Evolutionary conservation across 2,888 invertebrate species (phyloP), one percentile per base, ranked within the genome.

Genomic region (Exephanes ischioxanthus): DNA sequence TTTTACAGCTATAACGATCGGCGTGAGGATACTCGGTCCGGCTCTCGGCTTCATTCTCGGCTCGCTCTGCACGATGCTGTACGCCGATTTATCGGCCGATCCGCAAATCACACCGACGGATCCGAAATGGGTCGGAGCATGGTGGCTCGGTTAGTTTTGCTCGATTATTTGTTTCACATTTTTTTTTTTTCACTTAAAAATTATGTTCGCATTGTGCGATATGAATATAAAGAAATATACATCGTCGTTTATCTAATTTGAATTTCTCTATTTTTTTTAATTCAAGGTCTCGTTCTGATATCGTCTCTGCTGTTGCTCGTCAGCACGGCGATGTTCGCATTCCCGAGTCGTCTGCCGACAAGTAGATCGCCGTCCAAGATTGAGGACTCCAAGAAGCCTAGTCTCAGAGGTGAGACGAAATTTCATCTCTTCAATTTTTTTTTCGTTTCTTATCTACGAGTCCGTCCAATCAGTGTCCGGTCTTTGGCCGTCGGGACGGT

Each of bases 71-170:
- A 98, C 98, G 0, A 96, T 97, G 90, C 95, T 98, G 88, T 98
- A 98, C 94, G 98, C 97, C 58, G 96, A 98, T 94, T 96, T 98
- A 26, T 95, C 97, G 2, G 94, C 95, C 14, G 95, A 96, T 93
- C 97, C 97, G 0, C 96, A 96, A 87, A 97, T 97, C 90, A 96
- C 96, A 88, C 96, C 97, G 73, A 96, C 96, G 58, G 98, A 98
- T 94, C 97, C 98, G 4, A 95, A 97, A 94, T 99, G 98, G 98
- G 97, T 99, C 70, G 99, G 99, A 72, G 99, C 99, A 66, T 99
- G 99, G 99, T 99, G 99, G 99, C 95, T 99, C 83, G 98, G 98
- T 96, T 95, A 96, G 95, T 95, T 63, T 63, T 76, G 2, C 19
- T 11, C 11, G 6, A 55, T 2, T 3, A 19, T 30, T 33, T n/a